These are phyloP conservation scores for Epizoanthus fatuus DNA, from an alignment of 92 coral and sea anemone species.

Conservation along the genomic window DNA sequence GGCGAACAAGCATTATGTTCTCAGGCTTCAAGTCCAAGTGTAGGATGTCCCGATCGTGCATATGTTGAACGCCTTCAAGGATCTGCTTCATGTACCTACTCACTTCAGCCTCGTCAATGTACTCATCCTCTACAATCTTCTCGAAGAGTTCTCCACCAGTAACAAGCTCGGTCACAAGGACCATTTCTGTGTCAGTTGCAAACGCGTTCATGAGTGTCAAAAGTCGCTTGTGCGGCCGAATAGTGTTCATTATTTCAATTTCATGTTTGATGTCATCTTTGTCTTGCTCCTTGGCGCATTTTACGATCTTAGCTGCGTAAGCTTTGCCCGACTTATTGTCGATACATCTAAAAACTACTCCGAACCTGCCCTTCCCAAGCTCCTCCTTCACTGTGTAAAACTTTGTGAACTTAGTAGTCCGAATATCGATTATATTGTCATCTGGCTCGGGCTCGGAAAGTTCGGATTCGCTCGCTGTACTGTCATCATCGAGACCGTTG, in stretches of 20 bases:
- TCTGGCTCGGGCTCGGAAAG: slow-evolving; percentile 78
- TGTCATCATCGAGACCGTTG: slow-evolving; percentile 78
- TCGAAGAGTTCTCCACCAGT: slow-evolving; percentile 99
- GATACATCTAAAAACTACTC: slow-evolving; percentile 95
- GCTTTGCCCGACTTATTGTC: slow-evolving; percentile 86
- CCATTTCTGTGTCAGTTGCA: slow-evolving; percentile 91
- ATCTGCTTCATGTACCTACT: slow-evolving; percentile 95
- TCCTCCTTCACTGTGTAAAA: slow-evolving; percentile 93
- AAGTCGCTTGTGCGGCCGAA: slow-evolving; percentile 85
- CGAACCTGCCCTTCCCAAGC: slow-evolving; percentile 97
- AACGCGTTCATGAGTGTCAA: slow-evolving; percentile 88
- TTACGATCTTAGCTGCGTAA: slow-evolving; percentile 95
- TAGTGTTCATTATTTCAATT: slow-evolving; percentile 87
- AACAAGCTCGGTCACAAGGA: slow-evolving; percentile 96
- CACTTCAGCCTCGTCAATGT: slow-evolving; percentile 94
- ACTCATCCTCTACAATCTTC: slow-evolving; percentile 96
- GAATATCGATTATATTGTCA: slow-evolving; percentile 61
- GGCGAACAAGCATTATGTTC: slow-evolving; percentile 96
- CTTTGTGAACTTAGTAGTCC: slow-evolving; percentile 78
- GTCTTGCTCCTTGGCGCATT: slow-evolving; percentile 82
- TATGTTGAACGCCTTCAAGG: slow-evolving; percentile 91
- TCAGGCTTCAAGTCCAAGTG: slow-evolving; percentile 99
- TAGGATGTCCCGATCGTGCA: slow-evolving; percentile 90
- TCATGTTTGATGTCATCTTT: slow-evolving; percentile 92
- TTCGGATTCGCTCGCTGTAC: slow-evolving; percentile 87